Evolutionary conservation across 2,888 invertebrate genomes (phyloP), one percentile per base, ranked within the genome.

Genomic region (Pachydiplax longipennis): DNA sequence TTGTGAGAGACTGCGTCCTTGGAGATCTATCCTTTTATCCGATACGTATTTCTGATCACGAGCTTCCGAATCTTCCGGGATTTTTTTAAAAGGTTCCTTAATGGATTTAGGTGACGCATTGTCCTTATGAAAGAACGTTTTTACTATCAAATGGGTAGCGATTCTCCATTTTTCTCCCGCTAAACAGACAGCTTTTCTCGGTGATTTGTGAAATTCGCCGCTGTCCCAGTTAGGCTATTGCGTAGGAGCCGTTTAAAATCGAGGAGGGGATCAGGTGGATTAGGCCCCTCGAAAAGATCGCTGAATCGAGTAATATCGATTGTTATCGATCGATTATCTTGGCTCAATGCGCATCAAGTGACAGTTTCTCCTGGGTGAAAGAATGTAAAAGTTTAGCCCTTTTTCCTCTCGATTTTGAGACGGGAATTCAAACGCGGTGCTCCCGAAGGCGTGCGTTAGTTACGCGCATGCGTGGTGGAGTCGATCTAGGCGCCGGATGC

Each of bases 401-500:
- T 44, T 44, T 44, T 10, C 44, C 40, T 6, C 4, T 40, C 6
- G 40, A 5, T 40, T 6, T 40, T 40, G 2, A 4, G 53, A 18
- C 1, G 25, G 31, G 31, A n/a, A 25, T 65, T 65, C n/a, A n/a
- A 22, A 65, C 65, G 65, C 65, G 6, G 53, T 35, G 53, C 61
- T 58, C 61, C 10, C 65, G 65, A 58, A n/a, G n/a, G 65, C 37
- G 37, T 35, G 40, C 37, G 87, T 31, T 31, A 22, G 53, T 18
- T 18, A 44, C 53, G 82, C 82, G 82, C 82, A 83, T 83, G 83
- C 83, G 83, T 58, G 35, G 31, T 37, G 22, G 87, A 18, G 61
- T 31, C 37, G 87, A 87, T 87, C 83, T 83, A 83, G 83, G 83
- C 83, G 87, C 87, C 87, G 87, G 87, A 87, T 87, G 87, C 87